Evolutionary conservation across 2,113 vertebrate genomes (phyloP).

Genomic region (Tychaedon coryphoeus): DNA sequence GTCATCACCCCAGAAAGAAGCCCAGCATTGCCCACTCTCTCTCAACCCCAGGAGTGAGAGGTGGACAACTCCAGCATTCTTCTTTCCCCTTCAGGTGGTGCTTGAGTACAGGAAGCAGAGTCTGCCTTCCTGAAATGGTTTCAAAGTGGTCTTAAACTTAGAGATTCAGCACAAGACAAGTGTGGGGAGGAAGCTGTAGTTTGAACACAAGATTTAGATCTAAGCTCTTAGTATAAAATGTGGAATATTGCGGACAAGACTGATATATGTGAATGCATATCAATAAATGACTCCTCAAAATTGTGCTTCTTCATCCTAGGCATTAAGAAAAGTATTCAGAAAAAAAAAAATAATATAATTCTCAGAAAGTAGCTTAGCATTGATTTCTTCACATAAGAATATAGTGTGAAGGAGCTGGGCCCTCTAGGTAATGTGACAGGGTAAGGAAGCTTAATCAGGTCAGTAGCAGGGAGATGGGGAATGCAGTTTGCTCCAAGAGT

Average conservation of each 20-base stretch:
- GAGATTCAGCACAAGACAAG: background rate
- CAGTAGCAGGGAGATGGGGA: background rate
- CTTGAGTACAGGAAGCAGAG: background rate
- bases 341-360: background rate
- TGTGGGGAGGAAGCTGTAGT: background rate
- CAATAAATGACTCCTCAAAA: background rate
- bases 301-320: fast-evolving
- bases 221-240: background rate
- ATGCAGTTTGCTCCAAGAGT: background rate
- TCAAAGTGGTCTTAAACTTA: background rate
- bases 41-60: background rate
- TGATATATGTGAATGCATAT: background rate
- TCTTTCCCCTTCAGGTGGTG: background rate
- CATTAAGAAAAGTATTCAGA: background rate
- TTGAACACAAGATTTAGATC: background rate
- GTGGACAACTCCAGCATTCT: background rate
- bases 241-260: background rate
- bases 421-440: background rate
- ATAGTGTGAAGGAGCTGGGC: background rate
- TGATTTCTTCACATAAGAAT: background rate
- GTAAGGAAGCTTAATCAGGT: background rate
- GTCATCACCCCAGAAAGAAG: background rate
- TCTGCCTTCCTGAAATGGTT: background rate
- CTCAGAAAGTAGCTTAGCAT: background rate
- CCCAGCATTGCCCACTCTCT: background rate